These are phyloP conservation scores for Eupsilia transversa DNA, from an alignment of 2,888 invertebrate genomes.

Conservation along the genomic window DNA sequence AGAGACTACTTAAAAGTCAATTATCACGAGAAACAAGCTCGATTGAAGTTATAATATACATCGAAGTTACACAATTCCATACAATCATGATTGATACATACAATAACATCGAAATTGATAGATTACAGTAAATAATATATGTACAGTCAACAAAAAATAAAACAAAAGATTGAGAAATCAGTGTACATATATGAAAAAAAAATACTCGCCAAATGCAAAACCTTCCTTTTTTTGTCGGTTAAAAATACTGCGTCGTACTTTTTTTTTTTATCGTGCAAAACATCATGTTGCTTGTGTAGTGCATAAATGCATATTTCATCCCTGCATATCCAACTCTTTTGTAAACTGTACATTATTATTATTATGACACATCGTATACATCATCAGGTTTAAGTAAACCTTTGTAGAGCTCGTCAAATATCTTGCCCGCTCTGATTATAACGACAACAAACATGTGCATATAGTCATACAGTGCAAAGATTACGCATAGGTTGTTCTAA, in stretches of 20 bases:
- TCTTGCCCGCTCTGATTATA: neutral
- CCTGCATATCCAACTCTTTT: neutral
- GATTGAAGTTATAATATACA: constrained; percentile 22
- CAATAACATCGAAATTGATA: neutral
- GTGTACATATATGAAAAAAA: neutral
- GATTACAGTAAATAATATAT: neutral
- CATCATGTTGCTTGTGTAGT: neutral
- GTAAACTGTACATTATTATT: neutral
- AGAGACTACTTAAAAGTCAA: neutral
- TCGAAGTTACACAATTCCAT: constrained; percentile 10
- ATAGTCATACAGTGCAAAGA: neutral
- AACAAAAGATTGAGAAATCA: too few relatives aligned
- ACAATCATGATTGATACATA: constrained; percentile 17
- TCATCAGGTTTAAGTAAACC: neutral
- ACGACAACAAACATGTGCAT: neutral
- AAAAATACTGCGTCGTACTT: neutral
- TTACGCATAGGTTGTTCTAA: neutral
- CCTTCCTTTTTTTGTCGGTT: neutral
- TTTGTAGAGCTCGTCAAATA: neutral
- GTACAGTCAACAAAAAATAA: constrained; percentile 20
- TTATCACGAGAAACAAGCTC: constrained; percentile 50
- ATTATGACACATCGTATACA: constrained; percentile 21
- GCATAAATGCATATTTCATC: too few relatives aligned
- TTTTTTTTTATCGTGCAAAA: neutral
- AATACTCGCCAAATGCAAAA: neutral